These are phyloP conservation scores for Platerodrilus igneus DNA, from an alignment of 2,888 invertebrate genomes.

Conservation along the genomic window DNA sequence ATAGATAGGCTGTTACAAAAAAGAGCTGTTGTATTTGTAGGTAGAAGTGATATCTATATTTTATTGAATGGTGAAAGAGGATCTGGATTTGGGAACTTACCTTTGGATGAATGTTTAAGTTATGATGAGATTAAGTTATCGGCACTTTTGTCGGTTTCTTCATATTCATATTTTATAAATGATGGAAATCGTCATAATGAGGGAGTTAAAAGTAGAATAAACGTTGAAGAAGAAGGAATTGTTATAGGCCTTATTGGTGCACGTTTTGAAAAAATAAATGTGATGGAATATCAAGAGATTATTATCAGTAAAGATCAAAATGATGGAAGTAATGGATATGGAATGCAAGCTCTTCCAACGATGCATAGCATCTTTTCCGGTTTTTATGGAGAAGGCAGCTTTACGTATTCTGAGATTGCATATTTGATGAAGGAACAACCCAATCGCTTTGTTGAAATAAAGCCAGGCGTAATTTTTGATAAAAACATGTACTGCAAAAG, in stretches of 20 bases:
- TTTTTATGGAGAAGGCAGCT: conserved; percentile 30
- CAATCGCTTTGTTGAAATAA: conserved; percentile 23
- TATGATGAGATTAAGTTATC: conserved; percentile 63
- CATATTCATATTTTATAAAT: conserved; percentile 57
- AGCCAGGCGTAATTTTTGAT: conserved; percentile 28
- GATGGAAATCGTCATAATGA: conserved; percentile 53
- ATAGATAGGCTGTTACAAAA: conserved; percentile 56
- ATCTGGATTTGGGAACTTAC: conserved; percentile 48
- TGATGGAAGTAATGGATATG: conserved; percentile 48
- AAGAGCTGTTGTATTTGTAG: conserved; percentile 53
- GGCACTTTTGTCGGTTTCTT: conserved; percentile 55
- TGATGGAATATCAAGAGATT: conserved; percentile 62
- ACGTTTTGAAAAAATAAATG: conserved; percentile 50
- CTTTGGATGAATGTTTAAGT: conserved; percentile 55
- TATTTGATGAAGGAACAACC: conserved; percentile 1
- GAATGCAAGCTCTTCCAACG: conserved; percentile 49
- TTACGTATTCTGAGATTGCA: conserved; percentile 13
- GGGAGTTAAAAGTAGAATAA: conserved; percentile 49
- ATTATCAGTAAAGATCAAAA: conserved; percentile 53
- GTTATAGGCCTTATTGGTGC: conserved; percentile 54
- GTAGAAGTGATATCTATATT: conserved; percentile 49
- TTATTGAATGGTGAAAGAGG: conserved; percentile 50
- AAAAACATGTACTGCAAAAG: conserved; percentile 49
- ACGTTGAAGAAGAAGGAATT: conserved; percentile 46
- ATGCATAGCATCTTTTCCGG: conserved; percentile 36